Evolutionary conservation across 2,888 invertebrate genomes (phyloP), one percentile per base, ranked within the genome.

Genomic region (Saturnia pavonia): DNA sequence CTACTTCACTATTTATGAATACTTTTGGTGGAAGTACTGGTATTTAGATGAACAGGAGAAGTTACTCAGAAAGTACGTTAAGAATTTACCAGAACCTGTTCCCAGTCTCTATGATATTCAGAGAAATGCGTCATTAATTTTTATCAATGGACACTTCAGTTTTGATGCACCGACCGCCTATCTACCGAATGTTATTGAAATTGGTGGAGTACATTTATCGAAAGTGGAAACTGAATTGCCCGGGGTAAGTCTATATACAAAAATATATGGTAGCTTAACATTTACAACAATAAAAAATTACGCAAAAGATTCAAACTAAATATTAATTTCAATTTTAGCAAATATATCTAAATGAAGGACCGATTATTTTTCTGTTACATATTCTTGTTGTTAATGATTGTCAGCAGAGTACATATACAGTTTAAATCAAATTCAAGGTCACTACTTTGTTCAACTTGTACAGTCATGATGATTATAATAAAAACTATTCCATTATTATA

Each of bases 201-300:
- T 95, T 68, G 95, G 95, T 25, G 95, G 95, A 42, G 80, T 92
- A 68, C 95, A 95, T 83, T 81, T 94, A 8, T 85, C 85, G 22
- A 82, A 85, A 60, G 89, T 84, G 73, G 82, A 85, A 57, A 77
- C 74, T 0, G 77, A 83, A 69, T 82, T 94, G n/a, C 89, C 93
- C 9, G 70, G 83, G 77, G 92, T 92, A 78, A 78, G 81, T 78
- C 16, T 27, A 69, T n/a, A n/a, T n/a, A n/a, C n/a, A n/a, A n/a
- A n/a, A n/a, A n/a, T n/a, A n/a, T n/a, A n/a, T n/a, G n/a, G n/a
- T n/a, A n/a, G n/a, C n/a, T n/a, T n/a, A n/a, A n/a, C n/a, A n/a
- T n/a, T n/a, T n/a, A n/a, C n/a, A n/a, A n/a, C n/a, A n/a, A n/a
- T n/a, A n/a, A n/a, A n/a, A n/a, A n/a, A n/a, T n/a, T n/a, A n/a